Base-by-base conservation (phyloP, 2,797 vertebrate genomes). In the Sebastes flavidus region DNA sequence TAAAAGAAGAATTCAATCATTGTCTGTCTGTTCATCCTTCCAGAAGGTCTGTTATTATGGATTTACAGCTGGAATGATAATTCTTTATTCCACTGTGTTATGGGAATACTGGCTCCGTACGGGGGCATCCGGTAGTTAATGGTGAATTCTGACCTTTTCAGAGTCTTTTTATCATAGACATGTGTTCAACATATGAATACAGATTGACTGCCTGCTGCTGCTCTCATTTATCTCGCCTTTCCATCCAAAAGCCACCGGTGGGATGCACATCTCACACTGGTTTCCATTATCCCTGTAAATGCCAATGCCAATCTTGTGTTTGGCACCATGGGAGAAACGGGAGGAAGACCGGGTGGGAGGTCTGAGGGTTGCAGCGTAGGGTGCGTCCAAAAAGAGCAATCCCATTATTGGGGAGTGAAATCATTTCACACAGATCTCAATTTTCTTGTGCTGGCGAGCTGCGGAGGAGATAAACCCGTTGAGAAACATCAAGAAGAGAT, bases 201-300 rank as follows among this genome's bases (percentile, higher is more conserved):
- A 88, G 84, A 85, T 78, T 75, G 81, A 68, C 63, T 75, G 62
- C 81, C 85, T 65, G 85, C 81, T 78, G 81, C 67, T 77, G 46
- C 58, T 62, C 77, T 79, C 65, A 72, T 76, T 87, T 75, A 63
- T 75, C 46, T 56, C 7, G 34, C 65, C 58, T 80, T 67, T 79
- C 49, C 32, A 32, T 83, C 75, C 52, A 27, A 72, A 63, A 77
- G 72, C 81, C 71, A 42, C 77, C 61, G 78, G 77, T 73, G 76
- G 78, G 87, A 83, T 82, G 82, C 72, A 67, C 67, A 60, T 61
- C 70, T 78, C 87, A 82, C 80, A 84, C 88, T 83, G 88, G 60
- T 90, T 93, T 88, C 82, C 82, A 92, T 91, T 89, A 88, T 87
- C 85, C 71, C 56, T 14, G 71, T 90, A 88, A 93, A 93, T 86